Evolutionary conservation across 2,888 invertebrate genomes (phyloP).

Genomic region (Zygothrica quintamaculata): DNA sequence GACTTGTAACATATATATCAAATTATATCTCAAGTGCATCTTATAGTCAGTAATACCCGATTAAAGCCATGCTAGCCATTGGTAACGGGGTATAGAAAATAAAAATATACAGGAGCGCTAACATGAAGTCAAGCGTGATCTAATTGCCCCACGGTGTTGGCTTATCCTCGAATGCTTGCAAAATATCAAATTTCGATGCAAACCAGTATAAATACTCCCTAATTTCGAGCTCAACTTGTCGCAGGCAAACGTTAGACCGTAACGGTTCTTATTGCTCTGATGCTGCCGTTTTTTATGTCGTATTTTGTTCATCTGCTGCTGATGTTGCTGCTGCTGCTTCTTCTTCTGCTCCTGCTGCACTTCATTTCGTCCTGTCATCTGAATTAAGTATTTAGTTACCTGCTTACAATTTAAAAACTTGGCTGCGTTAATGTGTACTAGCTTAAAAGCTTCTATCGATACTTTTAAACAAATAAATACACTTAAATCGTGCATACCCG

Average conservation of each 20-base stretch:
- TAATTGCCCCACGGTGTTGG: conserved; percentile 57
- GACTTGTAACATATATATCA: too few relatives aligned
- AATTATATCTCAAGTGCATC: too few relatives aligned
- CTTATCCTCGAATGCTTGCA: conserved; percentile 65
- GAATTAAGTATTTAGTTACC: conserved; percentile 40
- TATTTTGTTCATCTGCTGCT: conserved; percentile 16
- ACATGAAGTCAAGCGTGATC: conserved; percentile 71
- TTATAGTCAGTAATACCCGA: too few relatives aligned
- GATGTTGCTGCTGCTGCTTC: too few relatives aligned
- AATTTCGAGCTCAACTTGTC: conserved; percentile 66
- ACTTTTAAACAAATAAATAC: too few relatives aligned
- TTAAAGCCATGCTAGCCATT: background rate
- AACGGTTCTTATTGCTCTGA: conserved; percentile 59
- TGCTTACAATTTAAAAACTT: background rate
- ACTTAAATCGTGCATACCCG: too few relatives aligned
- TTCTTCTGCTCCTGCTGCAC: too few relatives aligned
- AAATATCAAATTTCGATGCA: conserved; percentile 70
- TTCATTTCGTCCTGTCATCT: background rate
- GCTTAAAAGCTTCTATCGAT: too few relatives aligned
- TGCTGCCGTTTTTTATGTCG: conserved; percentile 15
- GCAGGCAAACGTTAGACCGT: conserved; percentile 46
- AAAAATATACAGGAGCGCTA: conserved; percentile 48
- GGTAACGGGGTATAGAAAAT: conserved; percentile 5
- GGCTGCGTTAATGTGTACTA: background rate
- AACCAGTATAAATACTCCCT: conserved; percentile 54